phyloP scores from a whole-genome alignment of 2,113 vertebrate genomes.

The Meriones unguiculatus region DNA sequence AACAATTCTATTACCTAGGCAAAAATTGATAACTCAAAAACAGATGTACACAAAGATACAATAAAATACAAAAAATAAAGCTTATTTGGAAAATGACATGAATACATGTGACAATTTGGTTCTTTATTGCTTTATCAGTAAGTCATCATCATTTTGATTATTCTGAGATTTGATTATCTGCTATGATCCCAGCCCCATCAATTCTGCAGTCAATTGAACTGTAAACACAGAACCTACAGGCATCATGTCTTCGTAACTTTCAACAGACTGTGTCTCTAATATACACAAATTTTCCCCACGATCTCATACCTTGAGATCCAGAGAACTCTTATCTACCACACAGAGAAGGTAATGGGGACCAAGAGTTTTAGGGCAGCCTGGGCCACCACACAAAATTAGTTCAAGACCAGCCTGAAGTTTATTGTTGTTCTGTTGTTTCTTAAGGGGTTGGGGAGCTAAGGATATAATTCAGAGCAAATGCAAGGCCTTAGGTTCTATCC shows the following conservation, averaged over 20 bases:
- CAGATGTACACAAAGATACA: neutral
- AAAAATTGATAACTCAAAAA: constrained; percentile 49
- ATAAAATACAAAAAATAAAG: neutral
- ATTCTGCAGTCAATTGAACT: neutral
- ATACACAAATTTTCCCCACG: neutral
- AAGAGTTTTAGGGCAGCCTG: neutral
- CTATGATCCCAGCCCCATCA: neutral
- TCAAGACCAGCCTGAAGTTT: neutral
- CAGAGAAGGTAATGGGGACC: neutral
- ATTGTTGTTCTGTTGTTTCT: neutral
- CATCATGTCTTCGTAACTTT: neutral
- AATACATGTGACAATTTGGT: neutral
- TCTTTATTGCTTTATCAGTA: constrained; percentile 27
- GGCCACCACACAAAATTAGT: neutral
- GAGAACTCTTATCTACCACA: neutral
- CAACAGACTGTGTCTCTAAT: neutral
- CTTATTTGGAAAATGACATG: neutral
- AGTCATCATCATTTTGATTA: constrained; percentile 3
- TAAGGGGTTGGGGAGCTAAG: neutral
- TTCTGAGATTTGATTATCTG: neutral
- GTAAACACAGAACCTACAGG: neutral
- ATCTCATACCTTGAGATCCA: neutral
- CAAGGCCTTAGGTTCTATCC: neutral
- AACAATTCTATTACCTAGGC: constrained; percentile 20
- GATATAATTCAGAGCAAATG: neutral